phyloP scores from a whole-genome alignment of 2,888 invertebrate species.

The Macroteleia sp. region DNA sequence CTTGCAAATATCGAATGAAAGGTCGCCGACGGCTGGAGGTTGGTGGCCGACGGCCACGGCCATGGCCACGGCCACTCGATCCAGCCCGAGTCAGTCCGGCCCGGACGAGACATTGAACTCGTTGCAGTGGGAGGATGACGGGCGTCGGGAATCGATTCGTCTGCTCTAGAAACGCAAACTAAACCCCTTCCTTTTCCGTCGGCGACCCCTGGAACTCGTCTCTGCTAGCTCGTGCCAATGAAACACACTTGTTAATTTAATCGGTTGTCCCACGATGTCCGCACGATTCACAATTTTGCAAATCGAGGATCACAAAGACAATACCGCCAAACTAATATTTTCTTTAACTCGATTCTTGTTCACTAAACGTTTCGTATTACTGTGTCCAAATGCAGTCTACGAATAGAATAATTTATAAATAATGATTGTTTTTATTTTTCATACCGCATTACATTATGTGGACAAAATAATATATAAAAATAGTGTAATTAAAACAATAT shows the following conservation, averaged over 20 bases:
- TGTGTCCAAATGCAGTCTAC: too few species aligned
- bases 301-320: not conserved
- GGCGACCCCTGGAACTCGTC: conserved; percentile 48
- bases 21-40: conserved; percentile 49
- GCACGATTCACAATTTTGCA: not conserved
- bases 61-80: conserved; percentile 73
- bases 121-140: conserved; percentile 72
- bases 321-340: not conserved
- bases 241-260: conserved; percentile 64
- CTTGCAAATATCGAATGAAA: conserved; percentile 48
- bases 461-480: too few species aligned
- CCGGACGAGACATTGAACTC: conserved; percentile 82
- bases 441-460: too few species aligned
- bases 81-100: conserved; percentile 67
- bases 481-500: too few species aligned
- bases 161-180: conserved; percentile 81
- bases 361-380: too few species aligned
- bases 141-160: conserved; percentile 79
- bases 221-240: conserved; percentile 60
- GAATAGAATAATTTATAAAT: too few species aligned
- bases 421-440: too few species aligned
- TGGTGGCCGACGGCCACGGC: conserved; percentile 70
- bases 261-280: not conserved
- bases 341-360: too few species aligned
- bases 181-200: conserved; percentile 62